Conservation (phyloP, 2,797 vertebrate species). For the Sarcophilus harrisii region DNA sequence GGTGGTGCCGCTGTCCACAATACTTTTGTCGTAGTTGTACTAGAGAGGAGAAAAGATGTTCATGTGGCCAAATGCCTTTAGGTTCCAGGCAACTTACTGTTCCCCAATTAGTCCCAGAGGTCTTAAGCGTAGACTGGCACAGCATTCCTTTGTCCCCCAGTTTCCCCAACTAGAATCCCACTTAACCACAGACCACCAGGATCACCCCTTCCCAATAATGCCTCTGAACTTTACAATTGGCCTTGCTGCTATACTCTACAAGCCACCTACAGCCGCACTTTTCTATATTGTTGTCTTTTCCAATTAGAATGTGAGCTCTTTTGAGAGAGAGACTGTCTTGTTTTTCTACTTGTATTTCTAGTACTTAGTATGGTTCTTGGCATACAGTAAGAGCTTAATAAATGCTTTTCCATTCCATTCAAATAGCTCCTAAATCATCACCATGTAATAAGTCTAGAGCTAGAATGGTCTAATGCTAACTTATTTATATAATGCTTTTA, state of each 20-base stretch:
- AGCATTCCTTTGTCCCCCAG: slow-evolving; percentile 29
- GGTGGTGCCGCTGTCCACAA: slow-evolving; percentile 99
- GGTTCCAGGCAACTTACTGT: background rate
- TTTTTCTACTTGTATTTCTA: background rate
- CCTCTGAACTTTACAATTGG: background rate
- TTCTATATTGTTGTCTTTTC: background rate
- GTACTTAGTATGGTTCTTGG: background rate
- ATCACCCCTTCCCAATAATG: background rate
- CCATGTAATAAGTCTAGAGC: background rate
- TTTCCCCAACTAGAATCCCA: slow-evolving; percentile 22
- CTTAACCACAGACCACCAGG: background rate
- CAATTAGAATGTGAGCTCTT: background rate
- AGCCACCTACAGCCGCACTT: background rate
- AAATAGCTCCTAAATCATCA: background rate
- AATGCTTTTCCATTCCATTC: background rate
- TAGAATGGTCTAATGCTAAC: background rate
- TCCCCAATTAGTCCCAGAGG: background rate
- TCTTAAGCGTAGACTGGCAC: background rate
- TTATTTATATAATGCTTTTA: background rate
- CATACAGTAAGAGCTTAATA: background rate
- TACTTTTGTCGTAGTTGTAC: slow-evolving; percentile 99
- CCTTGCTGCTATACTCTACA: background rate
- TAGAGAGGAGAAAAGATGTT: slow-evolving; percentile 77
- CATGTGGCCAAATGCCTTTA: background rate
- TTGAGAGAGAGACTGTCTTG: background rate